Base-by-base conservation (phyloP, 2,888 invertebrate species). In the Conus canariensis region DNA sequence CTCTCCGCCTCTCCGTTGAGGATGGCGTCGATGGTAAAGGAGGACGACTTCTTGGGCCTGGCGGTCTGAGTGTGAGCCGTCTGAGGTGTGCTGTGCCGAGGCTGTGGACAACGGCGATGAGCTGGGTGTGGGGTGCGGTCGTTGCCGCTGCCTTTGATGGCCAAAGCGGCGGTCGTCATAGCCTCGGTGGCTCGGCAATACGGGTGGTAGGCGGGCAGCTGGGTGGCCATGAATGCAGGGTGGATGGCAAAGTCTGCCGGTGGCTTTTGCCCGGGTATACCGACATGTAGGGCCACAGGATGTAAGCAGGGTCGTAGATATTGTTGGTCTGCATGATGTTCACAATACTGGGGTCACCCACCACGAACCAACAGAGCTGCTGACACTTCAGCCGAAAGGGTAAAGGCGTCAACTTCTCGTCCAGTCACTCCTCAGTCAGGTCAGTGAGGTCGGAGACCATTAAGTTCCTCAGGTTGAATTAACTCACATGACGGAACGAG, bases 21-120 rank as follows among this genome's bases (percentile, higher is more conserved):
- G 90, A 95, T 95, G 25, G 94, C 94, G 91, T 95, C 95, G 59
- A 95, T 95, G 12, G 94, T 94, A 91, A 95, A 95, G n/a, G 94
- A 93, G 74, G 93, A 92, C 30, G 92, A 45, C 45, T 45, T 90
- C 88, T 93, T 93, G n/a, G 87, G 64, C 64, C 77, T 91, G 14
- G 90, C 8, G 8, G 89, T 88, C n/a, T 25, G 80, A 45, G 30
- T 30, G 58, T 58, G 82, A 19, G 74, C 74, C 2, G 74, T n/a
- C 45, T 45, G 80, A 0, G 82, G 82, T 9, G 82, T 83, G 58
- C 82, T 83, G 82, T 59, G n/a, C 0, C 30, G 85, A 10, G 67
- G 30, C 14, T 77, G 85, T 7, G 59, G 14, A 74, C 59, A 16
- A 22, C 88, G 83, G 16, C 60, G 87, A n/a, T 60, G 87, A 56